Evolutionary conservation across 2,113 vertebrate genomes (phyloP).

Genomic region (Hydrochoerus hydrochaeris): DNA sequence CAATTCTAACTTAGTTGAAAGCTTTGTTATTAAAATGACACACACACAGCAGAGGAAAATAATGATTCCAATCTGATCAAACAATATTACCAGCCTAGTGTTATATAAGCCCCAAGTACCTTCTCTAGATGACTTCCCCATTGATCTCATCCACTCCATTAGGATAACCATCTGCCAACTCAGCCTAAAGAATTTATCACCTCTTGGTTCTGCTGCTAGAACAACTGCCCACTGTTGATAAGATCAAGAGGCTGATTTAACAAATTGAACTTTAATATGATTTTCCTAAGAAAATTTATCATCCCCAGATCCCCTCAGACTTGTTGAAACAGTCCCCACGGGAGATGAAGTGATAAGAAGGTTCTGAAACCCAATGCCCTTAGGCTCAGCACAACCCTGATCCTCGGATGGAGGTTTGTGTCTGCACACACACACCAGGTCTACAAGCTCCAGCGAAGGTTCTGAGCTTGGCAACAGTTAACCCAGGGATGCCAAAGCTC

Average conservation of each 20-base stretch:
- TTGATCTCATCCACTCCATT: slow-evolving; percentile 24
- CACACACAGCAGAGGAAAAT: slow-evolving; percentile 3
- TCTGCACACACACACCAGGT: fast-evolving
- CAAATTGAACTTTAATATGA: slow-evolving; percentile 78
- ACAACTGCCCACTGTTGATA: slow-evolving; percentile 60
- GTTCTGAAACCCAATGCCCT: not conserved
- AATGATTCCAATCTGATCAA: slow-evolving; percentile 43
- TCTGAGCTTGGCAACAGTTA: not conserved
- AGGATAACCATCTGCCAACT: slow-evolving; percentile 70
- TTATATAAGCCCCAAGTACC: not conserved
- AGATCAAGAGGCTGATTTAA: slow-evolving; percentile 72
- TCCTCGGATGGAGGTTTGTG: not conserved
- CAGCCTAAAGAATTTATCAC: slow-evolving; percentile 73
- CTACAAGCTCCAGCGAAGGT: not conserved
- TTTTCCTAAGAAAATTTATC: slow-evolving; percentile 79
- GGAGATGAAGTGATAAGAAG: slow-evolving; percentile 55
- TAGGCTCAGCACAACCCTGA: not conserved
- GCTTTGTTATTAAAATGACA: slow-evolving; percentile 65
- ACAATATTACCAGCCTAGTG: slow-evolving; percentile 9
- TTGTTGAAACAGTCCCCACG: slow-evolving; percentile 24
- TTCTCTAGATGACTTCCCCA: slow-evolving; percentile 37
- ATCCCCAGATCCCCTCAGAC: not conserved
- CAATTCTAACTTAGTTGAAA: slow-evolving; percentile 10
- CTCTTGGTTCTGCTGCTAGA: slow-evolving; percentile 45
- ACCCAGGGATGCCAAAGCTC: not conserved